Conservation (phyloP, 2,888 invertebrate species). For the Pheosia tremula region DNA sequence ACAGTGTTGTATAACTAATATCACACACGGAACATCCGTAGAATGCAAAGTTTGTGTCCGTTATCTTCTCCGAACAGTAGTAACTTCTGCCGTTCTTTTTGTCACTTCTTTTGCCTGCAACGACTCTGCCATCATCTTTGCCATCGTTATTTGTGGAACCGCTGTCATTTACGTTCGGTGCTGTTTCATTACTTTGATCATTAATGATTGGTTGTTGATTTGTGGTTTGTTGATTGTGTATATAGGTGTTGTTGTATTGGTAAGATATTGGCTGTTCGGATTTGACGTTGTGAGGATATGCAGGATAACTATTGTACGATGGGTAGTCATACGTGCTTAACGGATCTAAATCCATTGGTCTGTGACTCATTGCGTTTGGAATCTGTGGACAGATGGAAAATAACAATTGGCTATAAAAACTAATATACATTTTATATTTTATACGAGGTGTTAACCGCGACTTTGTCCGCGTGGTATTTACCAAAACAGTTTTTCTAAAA, state of each 20-base stretch:
- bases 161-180: not conserved
- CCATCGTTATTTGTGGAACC: constrained; percentile 15
- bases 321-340: constrained; percentile 58
- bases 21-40: constrained; percentile 75
- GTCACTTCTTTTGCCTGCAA: constrained; percentile 27
- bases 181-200: not conserved
- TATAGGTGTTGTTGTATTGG: constrained; percentile 15
- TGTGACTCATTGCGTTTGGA: constrained; percentile 47
- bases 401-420: too few species aligned
- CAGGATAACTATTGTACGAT: constrained; percentile 36
- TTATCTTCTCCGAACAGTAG: constrained; percentile 70
- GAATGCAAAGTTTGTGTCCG: constrained; percentile 64
- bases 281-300: constrained; percentile 40
- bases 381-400: constrained; percentile 21
- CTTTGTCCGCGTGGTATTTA: too few species aligned
- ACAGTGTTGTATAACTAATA: constrained; percentile 55
- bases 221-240: not conserved
- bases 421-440: too few species aligned
- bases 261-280: constrained; percentile 25
- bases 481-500: too few species aligned
- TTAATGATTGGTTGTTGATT: not conserved
- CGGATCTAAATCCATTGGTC: constrained; percentile 60
- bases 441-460: too few species aligned
- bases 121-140: constrained; percentile 39
- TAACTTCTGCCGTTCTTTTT: constrained; percentile 53